Base-by-base conservation (phyloP, 1,140 invertebrate genomes). In the Lutraria rhynchaena region DNA sequence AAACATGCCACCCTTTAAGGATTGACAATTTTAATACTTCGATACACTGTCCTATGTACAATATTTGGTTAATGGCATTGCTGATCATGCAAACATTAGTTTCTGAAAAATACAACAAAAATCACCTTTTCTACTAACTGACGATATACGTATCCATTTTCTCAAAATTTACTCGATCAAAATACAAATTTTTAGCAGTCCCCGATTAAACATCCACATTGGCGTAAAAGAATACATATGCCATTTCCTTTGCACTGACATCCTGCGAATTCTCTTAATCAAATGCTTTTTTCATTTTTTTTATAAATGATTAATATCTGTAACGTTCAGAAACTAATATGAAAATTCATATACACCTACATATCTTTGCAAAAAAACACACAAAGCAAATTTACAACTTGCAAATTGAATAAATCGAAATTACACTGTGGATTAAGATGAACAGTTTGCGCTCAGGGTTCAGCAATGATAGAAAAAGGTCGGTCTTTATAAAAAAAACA, bases 361-460 rank as follows among this genome's bases (percentile, higher is more conserved):
- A 41, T 41, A 41, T 41, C 37, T 41, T 41, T 41, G 37, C 37
- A 41, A 41, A 41, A 41, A 7, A 41, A 17, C 33, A 63, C n/a
- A 63, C 13, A 29, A 63, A 63, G 60, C 60, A 63, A 63, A 63
- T 63, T 63, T 63, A 63, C 60, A 63, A 63, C 60, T 63, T 63
- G 60, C 60, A 63, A 41, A 41, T 41, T 41, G 37, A 41, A 41
- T 41, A 41, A 41, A 41, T 7, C n/a, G n/a, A n/a, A n/a, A n/a
- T n/a, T n/a, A 41, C 37, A 41, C 15, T 7, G 5, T 41, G 37
- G 37, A 41, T 41, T 7, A 15, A 41, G 15, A 41, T 15, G 15
- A 41, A 15, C 15, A 7, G 5, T 41, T 41, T 41, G 37, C 5
- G 37, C 37, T 7, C 37, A 41, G 37, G 5, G 15, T 41, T 41